phyloP scores from a whole-genome alignment of 2,797 vertebrate genomes.

The Phalloptychus januarius region DNA sequence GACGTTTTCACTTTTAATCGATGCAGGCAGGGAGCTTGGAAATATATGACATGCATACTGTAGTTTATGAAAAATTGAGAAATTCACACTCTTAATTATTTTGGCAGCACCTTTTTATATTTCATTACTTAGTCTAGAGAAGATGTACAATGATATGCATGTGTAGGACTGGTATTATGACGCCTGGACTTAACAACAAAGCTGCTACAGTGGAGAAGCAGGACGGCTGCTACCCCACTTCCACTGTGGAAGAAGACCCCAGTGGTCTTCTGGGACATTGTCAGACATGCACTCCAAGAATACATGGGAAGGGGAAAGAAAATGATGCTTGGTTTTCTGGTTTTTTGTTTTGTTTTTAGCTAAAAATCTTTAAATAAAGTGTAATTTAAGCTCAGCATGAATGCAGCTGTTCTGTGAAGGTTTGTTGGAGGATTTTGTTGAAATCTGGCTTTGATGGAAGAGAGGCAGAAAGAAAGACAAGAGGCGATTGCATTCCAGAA shows the following conservation, averaged over 20 bases:
- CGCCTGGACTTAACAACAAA: constrained; percentile 9
- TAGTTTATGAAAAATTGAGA: constrained; percentile 16
- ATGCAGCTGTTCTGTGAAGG: background rate
- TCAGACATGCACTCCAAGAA: background rate
- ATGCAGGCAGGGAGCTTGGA: constrained; percentile 32
- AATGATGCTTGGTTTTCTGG: background rate
- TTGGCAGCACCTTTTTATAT: constrained; percentile 32
- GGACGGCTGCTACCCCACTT: background rate
- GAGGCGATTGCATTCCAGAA: background rate
- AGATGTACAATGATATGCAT: background rate
- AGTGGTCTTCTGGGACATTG: background rate
- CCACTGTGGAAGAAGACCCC: background rate
- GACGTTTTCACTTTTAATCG: constrained; percentile 34
- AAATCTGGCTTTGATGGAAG: background rate
- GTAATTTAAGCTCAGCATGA: background rate
- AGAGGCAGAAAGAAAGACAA: background rate
- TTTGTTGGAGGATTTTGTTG: background rate
- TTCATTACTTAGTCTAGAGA: background rate
- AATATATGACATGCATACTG: constrained; percentile 19
- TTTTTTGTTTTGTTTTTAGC: too few relatives aligned
- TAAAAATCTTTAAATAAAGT: background rate
- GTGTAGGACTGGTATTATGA: background rate
- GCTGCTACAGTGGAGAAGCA: background rate
- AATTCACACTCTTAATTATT: constrained; percentile 8
- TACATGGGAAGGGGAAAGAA: background rate